phyloP scores from a whole-genome alignment of 2,888 invertebrate genomes.

The Stenotaenia linearis region DNA sequence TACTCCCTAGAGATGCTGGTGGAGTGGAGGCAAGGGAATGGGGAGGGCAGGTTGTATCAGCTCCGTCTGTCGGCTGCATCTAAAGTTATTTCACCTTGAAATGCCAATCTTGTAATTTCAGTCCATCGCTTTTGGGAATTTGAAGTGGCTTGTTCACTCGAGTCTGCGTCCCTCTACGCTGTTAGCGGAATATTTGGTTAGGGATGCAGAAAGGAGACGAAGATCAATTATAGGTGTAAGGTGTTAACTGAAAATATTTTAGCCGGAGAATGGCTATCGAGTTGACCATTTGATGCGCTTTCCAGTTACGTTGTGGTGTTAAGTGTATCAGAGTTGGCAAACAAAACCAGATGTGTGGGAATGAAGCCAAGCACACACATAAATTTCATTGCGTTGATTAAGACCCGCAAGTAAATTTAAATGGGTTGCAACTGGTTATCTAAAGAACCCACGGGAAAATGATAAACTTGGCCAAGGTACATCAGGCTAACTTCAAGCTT shows the following conservation, averaged over 20 bases:
- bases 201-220: background rate
- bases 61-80: constrained; percentile 24
- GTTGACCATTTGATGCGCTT: background rate
- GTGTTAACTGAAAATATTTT: background rate
- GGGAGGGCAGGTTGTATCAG: constrained; percentile 12
- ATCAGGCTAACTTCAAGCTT: constrained; percentile 1
- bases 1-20: constrained; percentile 21
- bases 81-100: constrained; percentile 24
- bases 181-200: background rate
- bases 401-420: constrained; percentile 21
- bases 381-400: constrained; percentile 13
- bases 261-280: background rate
- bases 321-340: background rate
- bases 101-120: constrained; percentile 23
- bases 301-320: background rate
- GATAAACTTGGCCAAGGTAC: background rate
- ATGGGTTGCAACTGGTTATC: constrained; percentile 12
- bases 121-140: constrained; percentile 21
- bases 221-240: background rate
- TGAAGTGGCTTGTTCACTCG: constrained; percentile 13
- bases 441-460: constrained; percentile 13
- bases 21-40: constrained; percentile 14
- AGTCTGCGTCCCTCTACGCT: background rate
- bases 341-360: constrained; percentile 17
- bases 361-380: constrained; percentile 2